Conservation (phyloP, 2,797 vertebrate species). For the Myotis pilosus region DNA sequence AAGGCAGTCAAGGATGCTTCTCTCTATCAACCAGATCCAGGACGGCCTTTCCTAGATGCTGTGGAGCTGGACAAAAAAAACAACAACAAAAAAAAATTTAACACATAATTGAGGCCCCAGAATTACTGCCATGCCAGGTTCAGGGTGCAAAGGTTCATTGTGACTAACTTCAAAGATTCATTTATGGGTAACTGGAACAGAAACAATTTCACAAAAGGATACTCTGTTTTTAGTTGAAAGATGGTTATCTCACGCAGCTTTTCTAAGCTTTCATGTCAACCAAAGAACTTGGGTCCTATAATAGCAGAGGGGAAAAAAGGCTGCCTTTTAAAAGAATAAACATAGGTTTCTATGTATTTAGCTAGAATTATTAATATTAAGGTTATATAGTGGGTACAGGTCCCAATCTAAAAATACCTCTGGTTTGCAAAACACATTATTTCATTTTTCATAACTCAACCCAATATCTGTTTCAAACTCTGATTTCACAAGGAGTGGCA, state of each 20-base stretch:
- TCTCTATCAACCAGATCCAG: not conserved
- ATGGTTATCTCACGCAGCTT: not conserved
- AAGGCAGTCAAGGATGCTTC: not conserved
- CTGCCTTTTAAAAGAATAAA: not conserved
- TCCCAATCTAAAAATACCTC: slow-evolving; percentile 24
- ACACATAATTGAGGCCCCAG: not conserved
- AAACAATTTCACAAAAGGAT: slow-evolving; percentile 36
- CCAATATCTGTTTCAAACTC: slow-evolving; percentile 16
- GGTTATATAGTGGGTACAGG: not conserved
- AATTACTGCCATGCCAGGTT: not conserved
- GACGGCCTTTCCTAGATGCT: not conserved
- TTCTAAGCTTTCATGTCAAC: slow-evolving; percentile 21
- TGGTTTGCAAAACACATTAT: slow-evolving; percentile 40
- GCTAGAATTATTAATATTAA: slow-evolving; percentile 17
- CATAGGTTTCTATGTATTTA: not conserved
- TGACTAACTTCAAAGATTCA: slow-evolving; percentile 21
- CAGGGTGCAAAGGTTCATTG: slow-evolving; percentile 12
- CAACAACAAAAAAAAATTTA: not conserved
- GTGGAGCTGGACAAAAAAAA: not conserved
- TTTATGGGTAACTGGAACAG: slow-evolving; percentile 18
- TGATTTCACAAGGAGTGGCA: not conserved
- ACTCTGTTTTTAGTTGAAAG: not conserved
- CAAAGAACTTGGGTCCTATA: not conserved
- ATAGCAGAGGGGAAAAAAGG: not conserved
- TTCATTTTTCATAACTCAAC: slow-evolving; percentile 28